phyloP scores from a whole-genome alignment of 2,113 vertebrate genomes.

The Andinoacara biseriatus region DNA sequence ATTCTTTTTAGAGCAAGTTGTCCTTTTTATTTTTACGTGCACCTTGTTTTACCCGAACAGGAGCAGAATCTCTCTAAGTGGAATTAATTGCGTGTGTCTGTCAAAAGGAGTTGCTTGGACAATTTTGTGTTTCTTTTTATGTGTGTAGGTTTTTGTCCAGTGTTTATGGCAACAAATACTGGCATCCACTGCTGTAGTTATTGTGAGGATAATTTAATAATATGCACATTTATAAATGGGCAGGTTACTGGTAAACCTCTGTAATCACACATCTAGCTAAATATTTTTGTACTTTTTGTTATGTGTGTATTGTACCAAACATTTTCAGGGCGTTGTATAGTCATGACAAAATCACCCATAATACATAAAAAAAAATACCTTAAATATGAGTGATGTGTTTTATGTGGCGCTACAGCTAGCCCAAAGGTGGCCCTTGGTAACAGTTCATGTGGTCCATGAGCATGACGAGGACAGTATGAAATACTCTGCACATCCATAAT shows the following conservation, averaged over 20 bases:
- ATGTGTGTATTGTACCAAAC: too few species aligned
- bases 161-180: neutral
- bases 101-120: neutral
- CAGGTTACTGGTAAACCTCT: neutral
- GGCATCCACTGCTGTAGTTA: neutral
- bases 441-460: neutral
- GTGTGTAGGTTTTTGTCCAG: too few species aligned
- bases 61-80: conserved; percentile 4
- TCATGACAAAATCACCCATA: neutral
- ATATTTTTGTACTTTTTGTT: neutral
- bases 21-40: conserved; percentile 17
- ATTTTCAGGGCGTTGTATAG: too few species aligned
- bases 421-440: neutral
- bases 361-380: neutral
- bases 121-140: conserved; percentile 21
- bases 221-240: neutral
- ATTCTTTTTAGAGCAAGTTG: conserved; percentile 21
- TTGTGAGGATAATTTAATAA: neutral
- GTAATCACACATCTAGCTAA: neutral
- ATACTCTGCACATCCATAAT: neutral
- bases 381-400: neutral
- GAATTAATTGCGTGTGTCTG: conserved; percentile 40
- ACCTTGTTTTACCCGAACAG: neutral
- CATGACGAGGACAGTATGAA: neutral
- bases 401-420: neutral